Base-by-base conservation (phyloP, 1,140 invertebrate species). In the Solenopsis fugax region DNA sequence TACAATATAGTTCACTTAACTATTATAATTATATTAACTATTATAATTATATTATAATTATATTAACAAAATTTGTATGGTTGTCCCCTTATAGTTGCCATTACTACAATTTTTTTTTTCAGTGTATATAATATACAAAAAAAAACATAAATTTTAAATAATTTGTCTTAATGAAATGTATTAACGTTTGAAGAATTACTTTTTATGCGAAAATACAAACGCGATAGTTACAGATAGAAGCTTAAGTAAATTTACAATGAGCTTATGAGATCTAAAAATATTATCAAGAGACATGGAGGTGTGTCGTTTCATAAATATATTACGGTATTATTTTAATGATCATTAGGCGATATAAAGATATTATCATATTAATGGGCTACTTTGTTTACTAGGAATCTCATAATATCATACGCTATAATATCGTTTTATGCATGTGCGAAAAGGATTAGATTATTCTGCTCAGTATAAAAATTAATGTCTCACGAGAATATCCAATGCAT, bases 211-310 rank as follows among this genome's bases (percentile, higher is more conserved):
- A 7, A 37, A 37, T 16, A 45, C 10, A 9, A n/a, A 0, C 7
- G n/a, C 6, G 12, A 69, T 48, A 71, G 34, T 16, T 71, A 6
- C 21, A 69, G 12, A 76, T 62, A 21, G 16, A 62, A 7, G 18
- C 9, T 77, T 29, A 18, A 62, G 18, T 18, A 62, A 60, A 62
- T 62, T 48, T 62, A 29, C 37, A 67, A 37, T 4, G 9, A 67
- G 64, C n/a, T 67, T 21, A 67, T 21, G 12, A 45, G 64, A 67
- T 45, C 37, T 67, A 21, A 72, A 71, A 50, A 29, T 18, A 65
- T 34, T n/a, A 65, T 65, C 41, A 41, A 41, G 41, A 41, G 41
- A 41, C 4, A 41, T 5, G 41, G 41, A 6, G 7, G 41, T 41
- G 7, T 41, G 4, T 5, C 41, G 41, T 7, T 6, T 41, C 41